Base-by-base conservation (phyloP, 2,113 vertebrate species). In the Vidua chalybeata region DNA sequence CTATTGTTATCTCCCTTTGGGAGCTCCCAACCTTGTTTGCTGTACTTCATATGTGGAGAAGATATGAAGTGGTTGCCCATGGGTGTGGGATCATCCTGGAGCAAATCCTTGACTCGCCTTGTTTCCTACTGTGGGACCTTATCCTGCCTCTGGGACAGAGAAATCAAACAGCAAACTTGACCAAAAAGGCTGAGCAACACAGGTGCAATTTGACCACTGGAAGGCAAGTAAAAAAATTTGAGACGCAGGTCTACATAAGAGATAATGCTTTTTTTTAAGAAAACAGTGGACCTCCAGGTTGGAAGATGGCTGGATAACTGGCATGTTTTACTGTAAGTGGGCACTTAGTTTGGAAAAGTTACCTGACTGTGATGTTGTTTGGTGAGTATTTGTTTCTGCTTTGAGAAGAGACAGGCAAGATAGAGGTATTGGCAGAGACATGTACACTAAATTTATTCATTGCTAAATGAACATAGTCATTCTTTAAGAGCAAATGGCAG, bases 1-100 rank as follows among this genome's bases (percentile, higher is more conserved):
- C 11, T 30, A 6, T 14, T 61, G 30, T 26, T 18, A 3, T 6
- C 48, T 71, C 54, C 58, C 14, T 76, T 27, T 63, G 58, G 21
- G 35, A 61, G 26, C 35, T 84, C 35, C 45, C 49, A 85, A 0
- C 30, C 1, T 0, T 61, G 21, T 14, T 64, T 0, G 0, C 30
- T 75, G 41, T 35, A 30, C 31, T 17, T 72, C 21, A 14, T 21
- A 24, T 1, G 2, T 37, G 28, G 45, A 88, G 27, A 21, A 28
- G 12, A 26, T 59, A 46, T 5, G 5, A 71, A 74, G n/a, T 30
- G 16, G 22, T 74, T 39, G 6, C 23, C 33, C 73, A 10, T 45
- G 52, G 27, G 6, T 39, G 41, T 66, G 46, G 41, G 26, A 31
- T 72, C 61, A 67, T 79, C 20, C 71, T 55, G 64, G 51, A 67